phyloP scores from a whole-genome alignment of 1,140 invertebrate species.

The Drosophila paulistorum region DNA sequence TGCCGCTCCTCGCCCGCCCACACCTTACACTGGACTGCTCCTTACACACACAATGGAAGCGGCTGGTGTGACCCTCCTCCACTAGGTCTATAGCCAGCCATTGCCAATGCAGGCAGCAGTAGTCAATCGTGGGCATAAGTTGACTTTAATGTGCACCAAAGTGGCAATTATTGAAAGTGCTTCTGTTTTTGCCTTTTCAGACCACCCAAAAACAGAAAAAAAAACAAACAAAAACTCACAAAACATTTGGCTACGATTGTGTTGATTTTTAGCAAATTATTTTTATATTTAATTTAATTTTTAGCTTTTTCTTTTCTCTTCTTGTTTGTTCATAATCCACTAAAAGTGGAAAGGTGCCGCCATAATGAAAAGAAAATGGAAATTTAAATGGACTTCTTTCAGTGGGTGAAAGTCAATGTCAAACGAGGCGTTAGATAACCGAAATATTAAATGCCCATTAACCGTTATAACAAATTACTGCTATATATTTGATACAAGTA shows the following conservation, averaged over 20 bases:
- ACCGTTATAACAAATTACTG: not conserved
- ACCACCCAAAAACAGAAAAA: conserved; percentile 10
- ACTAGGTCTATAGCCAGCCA: conserved; percentile 33
- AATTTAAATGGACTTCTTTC: not conserved
- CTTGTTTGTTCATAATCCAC: not conserved
- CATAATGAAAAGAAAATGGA: not conserved
- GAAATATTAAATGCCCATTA: not conserved
- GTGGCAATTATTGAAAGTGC: conserved; percentile 80
- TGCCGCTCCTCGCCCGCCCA: not conserved
- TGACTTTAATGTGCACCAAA: conserved; percentile 78
- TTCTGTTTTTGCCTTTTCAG: conserved; percentile 22
- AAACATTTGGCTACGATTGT: conserved; percentile 50
- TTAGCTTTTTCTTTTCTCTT: not conserved
- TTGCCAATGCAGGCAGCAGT: conserved; percentile 36
- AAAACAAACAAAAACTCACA: conserved; percentile 38
- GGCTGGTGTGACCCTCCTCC: not conserved
- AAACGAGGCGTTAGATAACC: not conserved
- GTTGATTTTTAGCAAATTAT: conserved; percentile 71
- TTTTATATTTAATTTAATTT: conserved; percentile 74
- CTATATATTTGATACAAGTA: no score
- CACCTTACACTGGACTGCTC: not conserved
- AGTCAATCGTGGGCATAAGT: conserved; percentile 75
- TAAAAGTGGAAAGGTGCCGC: not conserved
- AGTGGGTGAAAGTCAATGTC: not conserved
- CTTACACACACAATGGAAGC: not conserved